Percentiles rank a stretch among this genome's conserved stretches.
Evolutionary conservation across 2,888 invertebrate genomes (phyloP).

Genomic region (Limnephilus marmoratus): DNA sequence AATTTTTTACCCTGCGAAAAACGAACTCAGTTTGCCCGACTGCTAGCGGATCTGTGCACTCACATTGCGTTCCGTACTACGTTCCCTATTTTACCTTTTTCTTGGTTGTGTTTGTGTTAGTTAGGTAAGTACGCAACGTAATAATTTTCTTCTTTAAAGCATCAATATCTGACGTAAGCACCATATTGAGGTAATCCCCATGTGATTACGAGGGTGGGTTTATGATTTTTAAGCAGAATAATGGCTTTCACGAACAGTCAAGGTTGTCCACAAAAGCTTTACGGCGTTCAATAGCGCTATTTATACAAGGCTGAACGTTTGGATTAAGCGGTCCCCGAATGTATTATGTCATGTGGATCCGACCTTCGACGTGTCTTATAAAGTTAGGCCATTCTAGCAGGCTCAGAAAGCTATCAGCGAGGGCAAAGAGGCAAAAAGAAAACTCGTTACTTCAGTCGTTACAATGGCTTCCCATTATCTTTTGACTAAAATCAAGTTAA

Average conservation of each 20-base stretch:
- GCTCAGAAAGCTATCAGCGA: background rate
- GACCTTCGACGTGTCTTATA: background rate
- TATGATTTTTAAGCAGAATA: background rate
- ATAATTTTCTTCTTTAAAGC: background rate
- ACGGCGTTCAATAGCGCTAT: background rate
- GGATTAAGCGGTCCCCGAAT: background rate
- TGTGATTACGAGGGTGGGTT: background rate
- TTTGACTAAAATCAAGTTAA: no score
- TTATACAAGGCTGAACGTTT: background rate
- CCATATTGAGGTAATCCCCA: background rate
- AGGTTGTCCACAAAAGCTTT: background rate
- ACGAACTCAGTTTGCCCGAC: no score
- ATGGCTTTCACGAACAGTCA: background rate
- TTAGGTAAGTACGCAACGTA: background rate
- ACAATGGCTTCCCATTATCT: no score
- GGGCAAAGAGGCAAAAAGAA: background rate
- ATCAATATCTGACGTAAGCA: background rate
- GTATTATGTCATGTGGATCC: background rate
- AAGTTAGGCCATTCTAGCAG: background rate
- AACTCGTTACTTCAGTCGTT: no score
- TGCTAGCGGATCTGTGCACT: no score
- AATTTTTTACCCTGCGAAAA: no score
- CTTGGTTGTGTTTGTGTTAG: background rate
- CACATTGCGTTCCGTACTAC: no score
- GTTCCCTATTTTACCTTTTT: background rate